These are phyloP conservation scores for Petaurus breviceps DNA, from an alignment of 2,113 vertebrate genomes.

Conservation along the genomic window DNA sequence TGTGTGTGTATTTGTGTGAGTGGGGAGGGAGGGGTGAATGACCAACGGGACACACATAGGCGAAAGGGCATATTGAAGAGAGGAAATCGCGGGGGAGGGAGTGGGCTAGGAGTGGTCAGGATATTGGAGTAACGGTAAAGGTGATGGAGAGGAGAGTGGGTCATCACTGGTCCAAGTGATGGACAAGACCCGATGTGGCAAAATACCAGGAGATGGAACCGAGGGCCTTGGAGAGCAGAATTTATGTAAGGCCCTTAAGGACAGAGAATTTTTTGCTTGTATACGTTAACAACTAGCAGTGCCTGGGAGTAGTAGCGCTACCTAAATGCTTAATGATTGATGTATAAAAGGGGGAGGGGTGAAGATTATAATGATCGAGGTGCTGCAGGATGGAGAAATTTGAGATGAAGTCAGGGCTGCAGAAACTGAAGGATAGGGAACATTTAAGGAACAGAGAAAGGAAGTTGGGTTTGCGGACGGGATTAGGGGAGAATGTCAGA, in stretches of 20 bases:
- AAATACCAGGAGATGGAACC: neutral
- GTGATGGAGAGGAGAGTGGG: neutral
- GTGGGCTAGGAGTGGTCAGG: too few relatives aligned
- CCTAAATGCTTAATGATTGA: neutral
- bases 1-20: neutral
- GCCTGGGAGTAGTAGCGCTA: neutral
- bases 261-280: neutral
- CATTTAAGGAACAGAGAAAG: neutral
- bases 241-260: neutral
- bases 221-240: neutral
- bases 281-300: neutral
- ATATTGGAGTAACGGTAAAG: neutral
- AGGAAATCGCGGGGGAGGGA: too few relatives aligned
- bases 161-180: too few relatives aligned
- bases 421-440: neutral
- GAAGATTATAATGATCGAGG: neutral
- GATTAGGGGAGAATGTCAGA: neutral
- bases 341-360: neutral
- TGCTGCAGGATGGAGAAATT: neutral
- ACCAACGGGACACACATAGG: neutral
- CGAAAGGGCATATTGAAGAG: neutral
- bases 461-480: neutral
- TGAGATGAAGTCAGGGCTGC: neutral
- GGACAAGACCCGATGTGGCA: neutral
- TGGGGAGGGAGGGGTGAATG: neutral